Evolutionary conservation across 2,888 invertebrate species (phyloP), one percentile per base, ranked within the genome.

Genomic region (Megalurothrips usitatus): DNA sequence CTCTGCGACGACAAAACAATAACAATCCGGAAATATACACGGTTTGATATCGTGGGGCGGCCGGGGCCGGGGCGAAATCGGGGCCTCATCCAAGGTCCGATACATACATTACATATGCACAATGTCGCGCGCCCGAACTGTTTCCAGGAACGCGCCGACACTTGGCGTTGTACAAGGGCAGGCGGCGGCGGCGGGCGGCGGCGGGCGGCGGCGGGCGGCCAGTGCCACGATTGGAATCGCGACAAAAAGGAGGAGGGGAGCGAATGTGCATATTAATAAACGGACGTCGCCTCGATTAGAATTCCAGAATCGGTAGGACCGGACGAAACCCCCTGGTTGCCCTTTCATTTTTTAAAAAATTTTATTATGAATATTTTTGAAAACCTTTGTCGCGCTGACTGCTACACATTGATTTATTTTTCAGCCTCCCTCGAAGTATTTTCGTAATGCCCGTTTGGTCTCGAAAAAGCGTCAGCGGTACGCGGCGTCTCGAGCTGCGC

Each of bases 111-210:
- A 75, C 68, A 58, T 58, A 58, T 58, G 58, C 58, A 75, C 68
- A 75, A 26, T 75, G 68, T 75, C 68, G 68, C 68, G 23, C 68
- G 68, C 68, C 52, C 68, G 68, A 75, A 75, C 68, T 75, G 68
- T 75, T 75, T 75, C 68, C 68, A 75, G 68, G 68, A 75, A 75
- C 68, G 68, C 68, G 68, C 68, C 68, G 68, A 75, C 68, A 75
- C 68, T 26, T 58, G 19, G 19, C 58, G 58, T n/a, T n/a, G 58
- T 58, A 58, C 58, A 58, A 17, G 58, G 58, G 12, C 58, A n/a
- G 58, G 14, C 58, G 14, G 58, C 58, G 19, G 58, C n/a, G 52
- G 52, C 52, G 52, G 14, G 49, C 12, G 52, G 52, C 52, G 52
- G 14, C 14, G 52, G 14, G 52, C 17, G 52, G 52, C 8, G 1